These are phyloP conservation scores for Lepidocyrtinus sp. DNA, from an alignment of 2,888 invertebrate species.

Conservation along the genomic window DNA sequence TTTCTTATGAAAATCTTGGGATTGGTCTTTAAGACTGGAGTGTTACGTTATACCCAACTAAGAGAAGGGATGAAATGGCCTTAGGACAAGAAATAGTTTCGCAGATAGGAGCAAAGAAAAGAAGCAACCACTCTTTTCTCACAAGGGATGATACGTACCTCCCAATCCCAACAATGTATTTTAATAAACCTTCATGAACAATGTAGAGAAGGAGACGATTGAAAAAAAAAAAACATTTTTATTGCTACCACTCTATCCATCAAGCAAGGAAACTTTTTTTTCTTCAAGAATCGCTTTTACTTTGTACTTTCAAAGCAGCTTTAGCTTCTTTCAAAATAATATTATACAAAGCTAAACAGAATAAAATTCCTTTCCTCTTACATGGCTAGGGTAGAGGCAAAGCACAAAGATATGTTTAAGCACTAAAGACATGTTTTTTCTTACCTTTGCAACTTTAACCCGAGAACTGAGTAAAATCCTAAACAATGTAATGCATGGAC, in stretches of 20 bases:
- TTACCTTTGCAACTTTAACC: not conserved
- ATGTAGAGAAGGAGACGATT: not conserved
- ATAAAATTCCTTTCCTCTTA: constrained; percentile 1
- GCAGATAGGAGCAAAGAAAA: not conserved
- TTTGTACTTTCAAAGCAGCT: not conserved
- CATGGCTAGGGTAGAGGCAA: not conserved
- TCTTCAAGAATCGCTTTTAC: not conserved
- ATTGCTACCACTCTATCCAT: constrained; percentile 18
- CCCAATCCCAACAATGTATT: not conserved
- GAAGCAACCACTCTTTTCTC: too few species aligned
- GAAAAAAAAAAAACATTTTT: constrained; percentile 4
- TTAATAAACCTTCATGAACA: not conserved
- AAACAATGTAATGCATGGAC: constrained; percentile 5
- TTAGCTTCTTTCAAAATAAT: too few species aligned
- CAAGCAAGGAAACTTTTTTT: not conserved
- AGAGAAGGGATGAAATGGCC: constrained; percentile 14
- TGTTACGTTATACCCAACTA: not conserved
- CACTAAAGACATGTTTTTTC: constrained; percentile 13
- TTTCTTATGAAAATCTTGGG: not conserved
- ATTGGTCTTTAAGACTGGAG: not conserved
- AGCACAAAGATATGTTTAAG: too few species aligned
- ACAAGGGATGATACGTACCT: not conserved
- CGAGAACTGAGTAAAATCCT: not conserved
- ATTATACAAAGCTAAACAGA: too few species aligned
- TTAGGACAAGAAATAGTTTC: not conserved